A percentile compares a stretch with the other conserved stretches of the same genome.
Evolutionary conservation across 1,140 invertebrate genomes (phyloP).

Genomic region (Zelostemma sp.): DNA sequence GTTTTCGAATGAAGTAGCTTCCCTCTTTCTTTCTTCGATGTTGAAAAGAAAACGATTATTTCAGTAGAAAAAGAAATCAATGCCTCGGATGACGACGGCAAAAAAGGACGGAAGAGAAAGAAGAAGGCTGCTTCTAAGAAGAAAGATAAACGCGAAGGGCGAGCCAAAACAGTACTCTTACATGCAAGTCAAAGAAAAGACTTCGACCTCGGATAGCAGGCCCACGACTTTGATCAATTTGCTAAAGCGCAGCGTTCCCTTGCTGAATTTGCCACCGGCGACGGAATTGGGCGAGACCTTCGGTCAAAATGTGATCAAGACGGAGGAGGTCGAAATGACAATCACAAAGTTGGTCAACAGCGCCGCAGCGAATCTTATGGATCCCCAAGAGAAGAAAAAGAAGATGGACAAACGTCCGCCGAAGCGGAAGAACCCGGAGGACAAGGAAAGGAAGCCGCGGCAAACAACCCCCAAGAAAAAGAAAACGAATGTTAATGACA

Average conservation of each 20-base stretch:
- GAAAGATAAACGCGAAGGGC: conserved; percentile 38
- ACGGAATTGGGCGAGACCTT: background rate
- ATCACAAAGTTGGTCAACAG: conserved; percentile 6
- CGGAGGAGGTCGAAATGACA: background rate
- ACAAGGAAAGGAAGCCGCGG: conserved; percentile 50
- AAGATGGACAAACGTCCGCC: conserved; percentile 5
- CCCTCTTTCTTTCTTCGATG: no score
- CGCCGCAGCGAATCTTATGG: background rate
- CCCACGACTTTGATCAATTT: background rate
- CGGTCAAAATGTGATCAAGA: background rate
- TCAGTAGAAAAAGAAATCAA: conserved; percentile 70
- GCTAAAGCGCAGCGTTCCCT: background rate
- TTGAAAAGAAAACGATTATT: no score
- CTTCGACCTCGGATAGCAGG: background rate
- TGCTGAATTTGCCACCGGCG: background rate
- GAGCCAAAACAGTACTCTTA: conserved; percentile 15
- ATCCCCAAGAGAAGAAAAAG: conserved; percentile 15
- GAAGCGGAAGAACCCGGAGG: conserved; percentile 22
- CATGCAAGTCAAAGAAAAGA: conserved; percentile 7
- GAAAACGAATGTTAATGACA: conserved; percentile 44
- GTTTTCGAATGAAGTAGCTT: conserved; percentile 9
- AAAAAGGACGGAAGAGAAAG: conserved; percentile 64
- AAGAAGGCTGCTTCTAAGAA: conserved; percentile 49
- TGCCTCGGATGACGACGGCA: conserved; percentile 71
- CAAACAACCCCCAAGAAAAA: conserved; percentile 34